phyloP scores from a whole-genome alignment of 1,140 invertebrate species.

The Arctopsyche grandis region DNA sequence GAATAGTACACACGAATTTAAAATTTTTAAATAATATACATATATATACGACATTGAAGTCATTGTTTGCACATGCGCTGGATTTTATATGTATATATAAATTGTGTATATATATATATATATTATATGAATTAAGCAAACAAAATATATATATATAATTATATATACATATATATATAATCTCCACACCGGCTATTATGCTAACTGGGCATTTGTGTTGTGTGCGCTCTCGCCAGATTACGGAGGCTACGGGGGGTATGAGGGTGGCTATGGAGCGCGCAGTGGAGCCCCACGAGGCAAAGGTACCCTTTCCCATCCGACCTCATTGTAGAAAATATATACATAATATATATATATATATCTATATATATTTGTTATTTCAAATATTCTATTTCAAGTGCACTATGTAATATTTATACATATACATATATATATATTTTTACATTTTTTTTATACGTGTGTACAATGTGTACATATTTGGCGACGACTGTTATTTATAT shows the following conservation, averaged over 20 bases:
- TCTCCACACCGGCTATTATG: slow-evolving; percentile 41
- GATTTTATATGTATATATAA: not conserved
- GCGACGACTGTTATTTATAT: too few relatives aligned
- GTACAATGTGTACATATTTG: slow-evolving; percentile 11
- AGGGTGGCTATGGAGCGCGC: slow-evolving; percentile 82
- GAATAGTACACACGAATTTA: not conserved
- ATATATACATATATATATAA: slow-evolving; percentile 16
- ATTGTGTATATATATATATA: too few relatives aligned
- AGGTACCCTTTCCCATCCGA: slow-evolving; percentile 73
- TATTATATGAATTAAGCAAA: too few relatives aligned
- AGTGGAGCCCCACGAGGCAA: slow-evolving; percentile 79
- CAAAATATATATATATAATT: too few relatives aligned
- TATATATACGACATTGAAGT: not conserved
- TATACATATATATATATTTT: not conserved
- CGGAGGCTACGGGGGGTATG: slow-evolving; percentile 81
- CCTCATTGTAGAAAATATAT: slow-evolving; percentile 56
- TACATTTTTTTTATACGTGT: not conserved
- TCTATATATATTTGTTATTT: slow-evolving; percentile 17
- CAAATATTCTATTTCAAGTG: slow-evolving; percentile 24
- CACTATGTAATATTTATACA: slow-evolving; percentile 10
- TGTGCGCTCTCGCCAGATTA: slow-evolving; percentile 74
- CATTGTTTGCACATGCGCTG: not conserved
- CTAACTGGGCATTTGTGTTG: slow-evolving; percentile 61
- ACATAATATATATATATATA: not conserved
- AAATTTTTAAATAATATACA: not conserved